Percentiles rank a stretch among this genome's conserved stretches.
Conservation (phyloP, 2,888 invertebrate species). For the Tinea semifulvella region DNA sequence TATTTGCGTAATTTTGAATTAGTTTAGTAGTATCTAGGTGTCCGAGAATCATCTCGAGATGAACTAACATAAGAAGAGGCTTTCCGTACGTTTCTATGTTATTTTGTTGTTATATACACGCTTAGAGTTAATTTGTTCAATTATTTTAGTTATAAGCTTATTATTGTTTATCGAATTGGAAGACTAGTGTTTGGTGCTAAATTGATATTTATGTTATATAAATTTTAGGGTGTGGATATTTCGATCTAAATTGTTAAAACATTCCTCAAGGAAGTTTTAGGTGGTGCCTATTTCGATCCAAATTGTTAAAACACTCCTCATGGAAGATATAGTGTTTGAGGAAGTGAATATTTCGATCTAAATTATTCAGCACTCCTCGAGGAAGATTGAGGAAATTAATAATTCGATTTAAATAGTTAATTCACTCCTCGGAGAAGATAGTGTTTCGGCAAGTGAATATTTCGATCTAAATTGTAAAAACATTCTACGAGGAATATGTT, state of each 20-base stretch:
- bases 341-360: conserved; percentile 22
- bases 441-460: conserved; percentile 29
- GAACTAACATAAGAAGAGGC: conserved; percentile 38
- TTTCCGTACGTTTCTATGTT: conserved; percentile 53
- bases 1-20: conserved; percentile 31
- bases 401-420: too few species aligned
- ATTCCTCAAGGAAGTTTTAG: conserved; percentile 35
- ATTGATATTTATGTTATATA: conserved; percentile 46
- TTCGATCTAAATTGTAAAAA: conserved; percentile 41
- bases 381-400: too few species aligned
- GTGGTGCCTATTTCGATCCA: conserved; percentile 22
- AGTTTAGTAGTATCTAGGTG: not conserved
- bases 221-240: conserved; percentile 28
- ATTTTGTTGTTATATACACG: conserved; percentile 63
- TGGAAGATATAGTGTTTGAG: not conserved
- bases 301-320: conserved; percentile 52
- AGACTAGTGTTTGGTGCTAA: conserved; percentile 66
- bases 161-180: conserved; percentile 56
- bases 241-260: conserved; percentile 43
- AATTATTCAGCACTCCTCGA: too few species aligned
- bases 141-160: conserved; percentile 49
- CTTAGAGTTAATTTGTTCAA: conserved; percentile 59
- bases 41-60: not conserved
- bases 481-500: conserved; percentile 43
- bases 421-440: too few species aligned